phyloP scores from a whole-genome alignment of 2,113 vertebrate species.

The Catagonus wagneri region DNA sequence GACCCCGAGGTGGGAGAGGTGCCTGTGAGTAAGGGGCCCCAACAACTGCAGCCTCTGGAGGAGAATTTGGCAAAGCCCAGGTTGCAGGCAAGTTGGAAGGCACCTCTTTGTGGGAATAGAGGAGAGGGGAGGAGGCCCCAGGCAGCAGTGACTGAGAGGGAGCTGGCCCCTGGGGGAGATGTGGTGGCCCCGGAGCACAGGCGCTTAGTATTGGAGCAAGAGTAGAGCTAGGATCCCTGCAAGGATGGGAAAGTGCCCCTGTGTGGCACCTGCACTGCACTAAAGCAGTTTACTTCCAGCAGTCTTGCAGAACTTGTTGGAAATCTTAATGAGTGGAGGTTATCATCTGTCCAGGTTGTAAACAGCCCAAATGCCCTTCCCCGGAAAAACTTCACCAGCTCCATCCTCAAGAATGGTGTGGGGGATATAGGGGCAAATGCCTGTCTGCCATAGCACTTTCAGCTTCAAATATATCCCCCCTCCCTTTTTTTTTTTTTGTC shows the following conservation, averaged over 20 bases:
- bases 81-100: slow-evolving; percentile 58
- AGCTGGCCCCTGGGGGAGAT: not conserved
- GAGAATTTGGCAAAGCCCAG: slow-evolving; percentile 74
- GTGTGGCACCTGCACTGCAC: slow-evolving; percentile 95
- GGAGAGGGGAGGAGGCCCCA: not conserved
- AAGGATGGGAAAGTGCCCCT: slow-evolving; percentile 94
- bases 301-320: slow-evolving; percentile 93
- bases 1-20: not conserved
- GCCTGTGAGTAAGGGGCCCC: not conserved
- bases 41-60: slow-evolving; percentile 50
- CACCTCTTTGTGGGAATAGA: not conserved
- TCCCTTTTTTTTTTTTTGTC: too few relatives aligned
- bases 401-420: slow-evolving; percentile 93
- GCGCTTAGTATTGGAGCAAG: slow-evolving; percentile 94
- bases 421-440: slow-evolving; percentile 93
- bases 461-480: slow-evolving; percentile 96
- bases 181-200: slow-evolving; percentile 61
- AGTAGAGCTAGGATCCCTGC: slow-evolving; percentile 94
- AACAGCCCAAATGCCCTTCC: slow-evolving; percentile 90
- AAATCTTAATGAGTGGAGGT: slow-evolving; percentile 93
- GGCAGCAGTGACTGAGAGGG: not conserved
- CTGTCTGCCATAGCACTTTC: slow-evolving; percentile 94
- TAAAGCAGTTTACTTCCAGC: slow-evolving; percentile 94
- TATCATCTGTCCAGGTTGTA: slow-evolving; percentile 93
- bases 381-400: slow-evolving; percentile 90